Conservation (phyloP, 2,888 invertebrate genomes). For the Troglohyphantes excavatus region DNA sequence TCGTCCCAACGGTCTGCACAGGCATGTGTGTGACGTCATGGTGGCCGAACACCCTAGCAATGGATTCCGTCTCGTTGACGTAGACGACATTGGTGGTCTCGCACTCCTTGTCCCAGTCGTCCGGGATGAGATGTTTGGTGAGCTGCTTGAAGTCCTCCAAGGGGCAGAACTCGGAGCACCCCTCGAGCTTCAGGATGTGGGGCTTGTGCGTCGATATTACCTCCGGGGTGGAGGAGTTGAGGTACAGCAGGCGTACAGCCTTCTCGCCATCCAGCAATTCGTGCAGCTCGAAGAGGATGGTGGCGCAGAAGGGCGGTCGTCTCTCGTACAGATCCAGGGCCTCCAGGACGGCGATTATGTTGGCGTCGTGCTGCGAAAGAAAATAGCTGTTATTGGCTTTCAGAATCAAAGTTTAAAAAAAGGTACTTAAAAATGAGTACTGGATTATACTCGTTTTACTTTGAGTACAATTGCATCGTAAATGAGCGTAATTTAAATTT, state of each 20-base stretch:
- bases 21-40: too few species aligned
- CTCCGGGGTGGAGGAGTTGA: slow-evolving; percentile 56
- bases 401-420: neutral
- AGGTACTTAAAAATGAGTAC: too few species aligned
- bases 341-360: neutral
- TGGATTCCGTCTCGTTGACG: too few species aligned
- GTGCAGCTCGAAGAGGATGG: slow-evolving; percentile 57
- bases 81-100: neutral
- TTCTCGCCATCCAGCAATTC: neutral
- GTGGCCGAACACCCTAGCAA: too few species aligned
- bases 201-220: neutral
- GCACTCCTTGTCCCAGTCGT: slow-evolving; percentile 58
- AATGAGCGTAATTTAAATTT: too few species aligned
- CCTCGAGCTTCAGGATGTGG: slow-evolving; percentile 31
- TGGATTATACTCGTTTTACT: too few species aligned
- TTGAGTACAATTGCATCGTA: too few species aligned
- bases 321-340: neutral
- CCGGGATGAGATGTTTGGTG: slow-evolving; percentile 35
- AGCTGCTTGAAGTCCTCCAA: slow-evolving; percentile 27
- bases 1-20: too few species aligned
- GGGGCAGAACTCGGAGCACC: slow-evolving; percentile 59
- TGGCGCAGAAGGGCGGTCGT: slow-evolving; percentile 49
- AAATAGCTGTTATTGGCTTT: neutral
- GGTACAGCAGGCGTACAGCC: slow-evolving; percentile 47
- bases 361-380: neutral